Conservation (phyloP, 2,888 invertebrate species). For the Blastobasis lacticolella region DNA sequence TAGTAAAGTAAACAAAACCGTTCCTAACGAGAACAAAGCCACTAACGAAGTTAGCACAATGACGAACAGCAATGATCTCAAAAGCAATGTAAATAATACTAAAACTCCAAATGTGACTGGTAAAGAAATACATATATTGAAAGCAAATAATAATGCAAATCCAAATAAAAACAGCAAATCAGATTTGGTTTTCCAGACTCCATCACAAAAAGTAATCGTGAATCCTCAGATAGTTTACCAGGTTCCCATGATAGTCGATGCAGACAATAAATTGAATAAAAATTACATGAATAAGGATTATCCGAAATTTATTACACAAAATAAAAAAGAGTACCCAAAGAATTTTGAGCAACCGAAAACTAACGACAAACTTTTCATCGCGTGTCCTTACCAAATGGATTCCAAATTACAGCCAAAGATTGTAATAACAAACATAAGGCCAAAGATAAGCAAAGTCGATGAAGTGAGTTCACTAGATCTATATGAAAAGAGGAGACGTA, state of each 20-base stretch:
- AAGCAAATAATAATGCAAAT: conserved; percentile 42
- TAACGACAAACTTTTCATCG: conserved; percentile 50
- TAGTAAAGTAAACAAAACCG: conserved; percentile 28
- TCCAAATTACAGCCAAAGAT: conserved; percentile 53
- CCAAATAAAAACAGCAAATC: conserved; percentile 41
- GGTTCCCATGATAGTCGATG: conserved; percentile 52
- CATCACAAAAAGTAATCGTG: conserved; percentile 51
- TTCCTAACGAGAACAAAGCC: conserved; percentile 41
- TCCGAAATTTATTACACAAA: conserved; percentile 28
- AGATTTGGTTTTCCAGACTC: conserved; percentile 41
- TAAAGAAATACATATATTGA: conserved; percentile 48
- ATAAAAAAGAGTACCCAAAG: conserved; percentile 38
- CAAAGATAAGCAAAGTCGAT: conserved; percentile 40
- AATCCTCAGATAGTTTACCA: conserved; percentile 60
- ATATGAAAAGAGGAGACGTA: conserved; percentile 67
- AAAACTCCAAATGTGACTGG: conserved; percentile 24
- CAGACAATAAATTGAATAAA: conserved; percentile 39
- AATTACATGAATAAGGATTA: conserved; percentile 35
- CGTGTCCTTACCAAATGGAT: conserved; percentile 58
- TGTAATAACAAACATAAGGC: conserved; percentile 49
- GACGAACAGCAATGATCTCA: conserved; percentile 16
- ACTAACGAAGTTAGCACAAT: conserved; percentile 22
- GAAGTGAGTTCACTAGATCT: conserved; percentile 66
- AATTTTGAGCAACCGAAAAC: conserved; percentile 34
- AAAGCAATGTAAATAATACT: conserved; percentile 17